Percentiles rank a stretch among this genome's conserved stretches.
Evolutionary conservation across 2,113 vertebrate genomes (phyloP).

Genomic region (Circaetus cinerascens): DNA sequence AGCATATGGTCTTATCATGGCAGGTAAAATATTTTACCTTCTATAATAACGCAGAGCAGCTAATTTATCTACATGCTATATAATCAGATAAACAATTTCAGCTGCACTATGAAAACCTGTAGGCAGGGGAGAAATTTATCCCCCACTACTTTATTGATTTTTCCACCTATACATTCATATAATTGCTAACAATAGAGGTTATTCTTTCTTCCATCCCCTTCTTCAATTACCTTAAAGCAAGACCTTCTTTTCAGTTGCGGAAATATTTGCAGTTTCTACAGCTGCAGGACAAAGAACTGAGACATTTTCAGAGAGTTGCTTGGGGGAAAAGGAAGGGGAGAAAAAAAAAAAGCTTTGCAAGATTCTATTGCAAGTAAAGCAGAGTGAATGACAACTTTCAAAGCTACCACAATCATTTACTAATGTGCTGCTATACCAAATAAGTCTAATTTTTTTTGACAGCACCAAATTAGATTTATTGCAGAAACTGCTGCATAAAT

Average conservation of each 20-base stretch:
- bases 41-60: conserved; percentile 63
- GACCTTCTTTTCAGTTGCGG: conserved; percentile 48
- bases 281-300: conserved; percentile 71
- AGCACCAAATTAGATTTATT: conserved; percentile 82
- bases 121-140: conserved; percentile 1
- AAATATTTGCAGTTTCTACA: conserved; percentile 64
- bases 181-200: conserved; percentile 46
- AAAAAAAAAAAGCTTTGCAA: neutral
- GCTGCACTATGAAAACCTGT: conserved; percentile 49
- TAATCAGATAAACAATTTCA: conserved; percentile 60
- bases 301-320: conserved; percentile 58
- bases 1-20: conserved; percentile 61
- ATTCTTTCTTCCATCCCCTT: conserved; percentile 30
- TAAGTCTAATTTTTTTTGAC: conserved; percentile 81
- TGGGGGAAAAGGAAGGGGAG: neutral
- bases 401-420: conserved; percentile 76
- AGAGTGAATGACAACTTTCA: conserved; percentile 77
- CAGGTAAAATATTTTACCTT: conserved; percentile 74
- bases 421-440: conserved; percentile 79
- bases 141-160: conserved; percentile 15
- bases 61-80: conserved; percentile 63
- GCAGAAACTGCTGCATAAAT: conserved; percentile 82
- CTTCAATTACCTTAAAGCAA: conserved; percentile 60
- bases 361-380: conserved; percentile 59
- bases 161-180: neutral